Evolutionary conservation across 2,113 vertebrate species (phyloP), one percentile per base, ranked within the genome.

Genomic region (Halcyon senegalensis): DNA sequence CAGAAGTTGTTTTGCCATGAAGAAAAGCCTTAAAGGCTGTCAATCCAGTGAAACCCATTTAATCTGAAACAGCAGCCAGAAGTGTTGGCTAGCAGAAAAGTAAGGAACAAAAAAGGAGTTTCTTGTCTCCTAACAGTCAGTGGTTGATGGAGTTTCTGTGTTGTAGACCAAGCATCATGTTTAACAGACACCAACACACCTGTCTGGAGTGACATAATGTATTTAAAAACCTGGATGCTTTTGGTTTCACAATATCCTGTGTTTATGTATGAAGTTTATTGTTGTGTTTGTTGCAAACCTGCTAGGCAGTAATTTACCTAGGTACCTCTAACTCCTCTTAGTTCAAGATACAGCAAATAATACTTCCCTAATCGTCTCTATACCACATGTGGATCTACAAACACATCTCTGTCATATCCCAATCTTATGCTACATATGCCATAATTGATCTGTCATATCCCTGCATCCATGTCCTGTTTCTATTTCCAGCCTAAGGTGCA

Each of bases 381-480:
- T 31, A 60, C 27, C n/a, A n/a, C 16, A 5, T 3, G 14, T 4
- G 2, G 11, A 50, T 39, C 35, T 27, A 31, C 35, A 80, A 11
- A 41, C 10, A 41, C 37, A 41, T 7, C 21, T 18, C 59, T 58
- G 15, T 12, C 46, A 35, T 24, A 25, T 20, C 30, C 25, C 35
- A 72, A 20, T 16, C 31, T 58, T 16, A 8, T 3, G 11, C 20
- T 48, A 2, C 15, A 3, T 9, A 1, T 23, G n/a, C 11, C 31
- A 7, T 12, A 37, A 53, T 13, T 28, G 9, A 53, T 16, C 41
- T 51, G n/a, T 30, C n/a, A 33, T 6, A 43, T n/a, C 16, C 33
- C 27, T 2, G 1, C 20, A 73, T 25, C 73, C n/a, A 28, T 0
- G 0, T 12, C 64, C 4, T 1, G 2, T 21, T 75, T 33, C 56